A percentile compares a stretch with the other conserved stretches of the same genome.
These are phyloP conservation scores for Agapostemon virescens DNA, from an alignment of 2,888 invertebrate genomes.

Conservation along the genomic window DNA sequence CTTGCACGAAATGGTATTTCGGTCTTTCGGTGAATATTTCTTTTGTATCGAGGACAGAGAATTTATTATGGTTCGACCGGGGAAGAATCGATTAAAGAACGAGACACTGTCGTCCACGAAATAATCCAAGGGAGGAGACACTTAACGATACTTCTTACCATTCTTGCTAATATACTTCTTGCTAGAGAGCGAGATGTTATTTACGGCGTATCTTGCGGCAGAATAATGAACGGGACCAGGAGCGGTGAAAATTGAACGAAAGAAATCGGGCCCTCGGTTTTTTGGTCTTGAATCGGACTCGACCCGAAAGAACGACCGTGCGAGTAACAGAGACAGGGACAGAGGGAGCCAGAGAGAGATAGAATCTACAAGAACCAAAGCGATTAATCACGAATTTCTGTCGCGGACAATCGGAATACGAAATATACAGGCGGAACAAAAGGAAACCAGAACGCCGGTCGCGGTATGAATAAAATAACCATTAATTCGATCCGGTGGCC, in stretches of 20 bases:
- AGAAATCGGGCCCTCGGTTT: conserved; percentile 51
- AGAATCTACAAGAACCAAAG: conserved; percentile 36
- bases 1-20: background rate
- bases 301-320: background rate
- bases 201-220: conserved; percentile 35
- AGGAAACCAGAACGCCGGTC: conserved; percentile 42
- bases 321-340: no score
- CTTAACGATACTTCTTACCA: conserved; percentile 41
- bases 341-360: background rate
- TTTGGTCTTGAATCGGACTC: conserved; percentile 50
- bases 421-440: conserved; percentile 58
- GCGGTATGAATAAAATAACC: conserved; percentile 66
- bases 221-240: conserved; percentile 35
- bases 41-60: background rate
- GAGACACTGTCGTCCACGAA: background rate
- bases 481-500: conserved; percentile 53
- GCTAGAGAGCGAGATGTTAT: conserved; percentile 27
- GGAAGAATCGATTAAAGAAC: background rate
- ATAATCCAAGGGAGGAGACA: conserved; percentile 8
- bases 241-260: conserved; percentile 43
- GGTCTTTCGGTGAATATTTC: background rate
- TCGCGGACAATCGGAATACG: conserved; percentile 63
- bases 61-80: background rate
- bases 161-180: conserved; percentile 36
- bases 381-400: conserved; percentile 65